phyloP scores from a whole-genome alignment of 2,888 invertebrate genomes.

The Lydus trimaculatus region DNA sequence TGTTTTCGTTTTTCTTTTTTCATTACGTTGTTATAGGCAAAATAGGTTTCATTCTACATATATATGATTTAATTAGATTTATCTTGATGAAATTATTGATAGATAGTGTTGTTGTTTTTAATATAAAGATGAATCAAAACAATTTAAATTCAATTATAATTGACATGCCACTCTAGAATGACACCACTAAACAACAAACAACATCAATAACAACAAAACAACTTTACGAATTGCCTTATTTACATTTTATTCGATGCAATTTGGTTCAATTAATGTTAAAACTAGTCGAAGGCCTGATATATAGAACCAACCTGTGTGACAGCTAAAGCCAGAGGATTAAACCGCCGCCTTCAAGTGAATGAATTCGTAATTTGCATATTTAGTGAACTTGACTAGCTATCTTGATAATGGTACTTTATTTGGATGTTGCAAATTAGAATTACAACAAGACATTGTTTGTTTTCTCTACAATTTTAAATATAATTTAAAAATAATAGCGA shows the following conservation, averaged over 20 bases:
- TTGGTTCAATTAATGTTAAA: constrained; percentile 15
- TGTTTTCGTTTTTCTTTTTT: neutral
- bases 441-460: too few species aligned
- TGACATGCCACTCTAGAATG: neutral
- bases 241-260: constrained; percentile 25
- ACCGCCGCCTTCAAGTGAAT: constrained; percentile 19
- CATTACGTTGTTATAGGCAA: neutral
- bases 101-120: neutral
- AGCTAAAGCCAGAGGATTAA: constrained; percentile 18
- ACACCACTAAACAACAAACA: neutral
- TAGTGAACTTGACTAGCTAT: constrained; percentile 10
- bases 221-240: constrained; percentile 13
- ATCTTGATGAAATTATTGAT: neutral
- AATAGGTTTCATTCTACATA: neutral
- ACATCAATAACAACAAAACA: neutral
- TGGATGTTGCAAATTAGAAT: neutral
- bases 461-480: too few species aligned
- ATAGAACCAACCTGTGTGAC: constrained; percentile 24
- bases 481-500: too few species aligned
- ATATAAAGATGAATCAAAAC: neutral
- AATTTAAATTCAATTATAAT: neutral
- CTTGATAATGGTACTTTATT: neutral
- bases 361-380: constrained; percentile 25
- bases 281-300: constrained; percentile 16
- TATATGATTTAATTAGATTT: neutral